Percentiles rank a stretch among this genome's conserved stretches.
Evolutionary conservation across 1,140 invertebrate genomes (phyloP).

Genomic region (Drosophila quadrilineata): DNA sequence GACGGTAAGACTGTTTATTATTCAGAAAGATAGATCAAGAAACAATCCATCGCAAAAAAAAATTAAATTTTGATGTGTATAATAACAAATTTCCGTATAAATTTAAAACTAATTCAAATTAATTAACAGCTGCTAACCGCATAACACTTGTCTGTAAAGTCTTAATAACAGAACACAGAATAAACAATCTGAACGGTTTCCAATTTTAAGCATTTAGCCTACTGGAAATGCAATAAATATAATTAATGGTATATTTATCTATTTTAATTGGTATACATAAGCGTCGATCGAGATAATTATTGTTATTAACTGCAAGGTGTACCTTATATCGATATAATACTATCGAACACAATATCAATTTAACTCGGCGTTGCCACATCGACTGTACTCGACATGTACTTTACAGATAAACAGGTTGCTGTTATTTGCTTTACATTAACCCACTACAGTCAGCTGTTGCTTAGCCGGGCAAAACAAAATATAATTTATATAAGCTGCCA

Average conservation of each 20-base stretch:
- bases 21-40: too few species aligned
- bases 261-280: too few species aligned
- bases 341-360: background rate
- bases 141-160: background rate
- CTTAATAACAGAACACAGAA: background rate
- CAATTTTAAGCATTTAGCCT: too few species aligned
- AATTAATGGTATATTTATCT: too few species aligned
- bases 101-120: background rate
- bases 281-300: background rate
- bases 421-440: background rate
- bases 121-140: slow-evolving; percentile 12
- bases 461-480: background rate
- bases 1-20: too few species aligned
- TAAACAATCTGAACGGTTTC: background rate
- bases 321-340: too few species aligned
- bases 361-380: too few species aligned
- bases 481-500: slow-evolving; percentile 50
- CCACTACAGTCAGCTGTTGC: slow-evolving; percentile 2
- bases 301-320: too few species aligned
- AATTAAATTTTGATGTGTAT: background rate
- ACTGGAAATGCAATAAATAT: too few species aligned
- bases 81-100: background rate
- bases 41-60: too few species aligned
- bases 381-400: too few species aligned
- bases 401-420: background rate